Percentiles rank a stretch among this genome's conserved stretches.
Evolutionary conservation across 2,888 invertebrate genomes (phyloP).

Genomic region (Lepidochrysops patricia): DNA sequence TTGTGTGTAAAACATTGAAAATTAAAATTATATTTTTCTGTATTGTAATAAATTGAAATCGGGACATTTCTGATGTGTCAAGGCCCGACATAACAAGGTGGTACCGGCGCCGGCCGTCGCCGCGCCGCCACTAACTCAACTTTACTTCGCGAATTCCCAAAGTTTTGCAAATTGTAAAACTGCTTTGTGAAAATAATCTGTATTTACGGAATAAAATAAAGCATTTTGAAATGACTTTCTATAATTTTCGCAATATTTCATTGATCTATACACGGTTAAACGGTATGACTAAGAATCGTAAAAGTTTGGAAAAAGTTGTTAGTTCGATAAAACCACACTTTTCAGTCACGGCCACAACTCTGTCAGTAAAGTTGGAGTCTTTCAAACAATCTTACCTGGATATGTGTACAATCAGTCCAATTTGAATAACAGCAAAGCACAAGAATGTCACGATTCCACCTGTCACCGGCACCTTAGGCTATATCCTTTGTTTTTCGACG

Average conservation of each 20-base stretch:
- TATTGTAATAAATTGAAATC: neutral
- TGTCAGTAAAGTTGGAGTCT: neutral
- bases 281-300: neutral
- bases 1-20: no score
- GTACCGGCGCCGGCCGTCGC: constrained; percentile 55
- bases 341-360: neutral
- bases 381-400: constrained; percentile 18
- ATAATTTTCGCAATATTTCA: neutral
- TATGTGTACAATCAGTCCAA: constrained; percentile 17
- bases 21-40: no score
- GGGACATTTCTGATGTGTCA: neutral
- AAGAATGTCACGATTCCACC: constrained; percentile 40
- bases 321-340: neutral
- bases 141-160: constrained; percentile 32
- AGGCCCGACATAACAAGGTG: constrained; percentile 31
- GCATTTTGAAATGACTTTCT: neutral
- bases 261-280: neutral
- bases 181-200: neutral
- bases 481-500: constrained; percentile 62
- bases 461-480: constrained; percentile 54
- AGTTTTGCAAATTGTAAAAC: constrained; percentile 35
- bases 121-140: constrained; percentile 45
- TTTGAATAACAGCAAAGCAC: constrained; percentile 18
- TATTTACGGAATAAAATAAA: neutral
- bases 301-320: constrained; percentile 6